phyloP scores from a whole-genome alignment of 2,113 vertebrate species.

The Sinocyclocheilus maitianheensis region DNA sequence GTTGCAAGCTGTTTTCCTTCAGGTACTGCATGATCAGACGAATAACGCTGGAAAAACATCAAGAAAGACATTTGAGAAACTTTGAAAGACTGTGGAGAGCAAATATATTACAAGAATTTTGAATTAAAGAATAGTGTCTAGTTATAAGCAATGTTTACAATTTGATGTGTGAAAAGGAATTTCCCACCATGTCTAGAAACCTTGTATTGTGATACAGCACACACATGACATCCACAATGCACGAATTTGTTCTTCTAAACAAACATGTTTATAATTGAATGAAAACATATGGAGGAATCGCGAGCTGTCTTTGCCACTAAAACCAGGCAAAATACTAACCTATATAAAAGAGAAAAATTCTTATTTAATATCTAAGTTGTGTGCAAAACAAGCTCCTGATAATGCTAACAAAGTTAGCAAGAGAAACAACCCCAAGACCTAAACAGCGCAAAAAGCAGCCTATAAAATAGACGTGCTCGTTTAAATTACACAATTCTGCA shows the following conservation, averaged over 20 bases:
- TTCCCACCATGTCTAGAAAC: neutral
- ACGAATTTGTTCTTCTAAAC: neutral
- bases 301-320: neutral
- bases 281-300: neutral
- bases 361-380: neutral
- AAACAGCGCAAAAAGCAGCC: neutral
- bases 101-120: no score
- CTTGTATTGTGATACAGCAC: neutral
- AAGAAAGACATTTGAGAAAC: neutral
- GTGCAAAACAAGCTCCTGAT: neutral
- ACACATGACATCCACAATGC: neutral
- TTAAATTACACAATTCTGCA: neutral
- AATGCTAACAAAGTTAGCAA: constrained; percentile 19
- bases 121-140: no score
- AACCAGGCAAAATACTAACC: neutral
- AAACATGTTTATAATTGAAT: neutral
- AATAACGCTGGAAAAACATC: constrained; percentile 81
- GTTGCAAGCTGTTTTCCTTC: constrained; percentile 94
- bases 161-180: neutral
- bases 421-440: neutral
- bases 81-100: neutral
- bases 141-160: neutral
- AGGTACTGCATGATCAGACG: constrained; percentile 98
- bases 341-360: neutral
- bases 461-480: neutral